Conservation (phyloP, 2,797 vertebrate genomes). For the Sebastes iracundus region DNA sequence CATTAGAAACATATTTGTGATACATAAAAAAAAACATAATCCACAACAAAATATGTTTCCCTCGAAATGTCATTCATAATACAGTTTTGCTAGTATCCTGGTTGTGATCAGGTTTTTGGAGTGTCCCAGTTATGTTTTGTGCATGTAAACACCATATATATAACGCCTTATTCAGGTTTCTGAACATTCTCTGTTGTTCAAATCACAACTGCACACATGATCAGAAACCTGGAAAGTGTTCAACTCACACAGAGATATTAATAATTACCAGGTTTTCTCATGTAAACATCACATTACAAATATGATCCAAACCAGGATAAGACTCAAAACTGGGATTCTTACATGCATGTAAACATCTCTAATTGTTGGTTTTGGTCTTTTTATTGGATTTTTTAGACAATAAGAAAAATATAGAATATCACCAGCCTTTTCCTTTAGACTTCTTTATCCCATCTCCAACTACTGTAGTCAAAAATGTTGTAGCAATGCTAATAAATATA, state of each 20-base stretch:
- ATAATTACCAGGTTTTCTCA: no score
- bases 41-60: no score
- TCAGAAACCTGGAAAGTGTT: not conserved
- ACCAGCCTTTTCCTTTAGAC: not conserved
- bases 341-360: no score
- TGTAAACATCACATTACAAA: no score
- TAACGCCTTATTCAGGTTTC: not conserved
- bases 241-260: not conserved
- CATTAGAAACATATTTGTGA: no score
- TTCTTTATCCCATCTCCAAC: not conserved
- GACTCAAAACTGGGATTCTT: no score
- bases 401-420: not conserved
- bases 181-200: not conserved
- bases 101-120: not conserved
- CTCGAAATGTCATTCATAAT: no score
- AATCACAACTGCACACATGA: not conserved
- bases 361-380: not conserved
- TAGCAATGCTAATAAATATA: no score
- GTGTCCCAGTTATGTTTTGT: not conserved
- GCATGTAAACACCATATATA: not conserved
- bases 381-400: not conserved
- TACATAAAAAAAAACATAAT: no score
- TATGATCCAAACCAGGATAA: no score
- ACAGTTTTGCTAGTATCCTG: not conserved
- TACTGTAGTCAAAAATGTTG: not conserved